phyloP scores from a whole-genome alignment of 2,113 vertebrate species.

The Leptosomus discolor region DNA sequence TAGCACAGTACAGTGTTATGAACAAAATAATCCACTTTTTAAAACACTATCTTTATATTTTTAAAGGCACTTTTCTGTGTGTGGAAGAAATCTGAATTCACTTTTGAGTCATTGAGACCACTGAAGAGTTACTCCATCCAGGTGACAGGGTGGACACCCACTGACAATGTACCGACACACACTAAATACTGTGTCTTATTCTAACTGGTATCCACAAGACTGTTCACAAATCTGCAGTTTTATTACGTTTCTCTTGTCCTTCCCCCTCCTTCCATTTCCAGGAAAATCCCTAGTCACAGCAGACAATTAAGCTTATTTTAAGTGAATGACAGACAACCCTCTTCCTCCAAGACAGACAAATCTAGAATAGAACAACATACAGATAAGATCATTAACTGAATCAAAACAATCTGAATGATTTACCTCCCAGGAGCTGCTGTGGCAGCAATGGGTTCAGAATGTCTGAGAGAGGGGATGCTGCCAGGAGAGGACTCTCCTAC shows the following conservation, averaged over 20 bases:
- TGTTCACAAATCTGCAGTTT: not conserved
- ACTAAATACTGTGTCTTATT: not conserved
- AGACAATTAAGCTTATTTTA: not conserved
- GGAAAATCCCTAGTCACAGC: not conserved
- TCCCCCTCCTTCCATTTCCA: not conserved
- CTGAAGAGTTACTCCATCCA: not conserved
- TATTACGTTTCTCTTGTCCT: not conserved
- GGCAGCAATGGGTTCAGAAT: not conserved
- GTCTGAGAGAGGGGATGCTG: not conserved
- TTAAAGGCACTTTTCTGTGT: not conserved
- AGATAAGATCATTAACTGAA: not conserved
- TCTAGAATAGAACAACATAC: not conserved
- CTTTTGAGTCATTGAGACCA: not conserved
- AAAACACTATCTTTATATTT: not conserved
- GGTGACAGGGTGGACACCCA: not conserved
- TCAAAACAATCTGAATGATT: not conserved
- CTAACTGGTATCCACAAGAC: not conserved
- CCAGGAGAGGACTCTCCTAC: not conserved
- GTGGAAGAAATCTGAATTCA: not conserved
- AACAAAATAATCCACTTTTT: not conserved
- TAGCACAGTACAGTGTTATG: not conserved
- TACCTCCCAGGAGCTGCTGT: conserved; percentile 47
- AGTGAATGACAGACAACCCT: not conserved
- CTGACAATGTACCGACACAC: fast-evolving
- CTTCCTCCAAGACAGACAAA: not conserved